Evolutionary conservation across 2,113 vertebrate genomes (phyloP).

Genomic region (Baryphthengus martii): DNA sequence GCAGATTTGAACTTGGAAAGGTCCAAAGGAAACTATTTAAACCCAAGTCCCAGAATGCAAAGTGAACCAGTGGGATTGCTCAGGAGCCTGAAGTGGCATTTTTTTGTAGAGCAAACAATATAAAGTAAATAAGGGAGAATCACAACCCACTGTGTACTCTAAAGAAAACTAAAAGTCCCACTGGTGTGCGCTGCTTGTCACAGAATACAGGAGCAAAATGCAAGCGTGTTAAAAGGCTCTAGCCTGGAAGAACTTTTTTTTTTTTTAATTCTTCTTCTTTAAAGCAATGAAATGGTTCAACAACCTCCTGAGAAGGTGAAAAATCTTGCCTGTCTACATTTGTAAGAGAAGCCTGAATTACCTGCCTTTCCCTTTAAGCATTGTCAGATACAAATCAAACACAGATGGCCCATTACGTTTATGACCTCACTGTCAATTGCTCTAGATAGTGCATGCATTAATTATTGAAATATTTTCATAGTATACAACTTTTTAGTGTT

Average conservation of each 20-base stretch:
- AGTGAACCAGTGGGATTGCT: conserved; percentile 2
- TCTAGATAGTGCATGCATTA: conserved; percentile 76
- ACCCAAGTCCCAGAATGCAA: conserved; percentile 31
- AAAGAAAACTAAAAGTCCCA: conserved; percentile 6
- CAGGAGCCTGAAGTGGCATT: conserved; percentile 39
- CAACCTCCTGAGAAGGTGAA: conserved; percentile 32
- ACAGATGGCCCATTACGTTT: conserved; percentile 77
- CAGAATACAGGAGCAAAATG: background rate
- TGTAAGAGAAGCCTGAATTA: conserved; percentile 67
- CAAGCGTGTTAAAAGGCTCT: background rate
- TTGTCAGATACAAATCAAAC: conserved; percentile 77
- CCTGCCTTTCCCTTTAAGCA: conserved; percentile 76
- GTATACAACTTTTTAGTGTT: conserved; percentile 72
- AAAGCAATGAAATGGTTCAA: conserved; percentile 47
- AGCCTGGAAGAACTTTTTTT: background rate
- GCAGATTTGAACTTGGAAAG: conserved; percentile 47
- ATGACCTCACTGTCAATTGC: conserved; percentile 78
- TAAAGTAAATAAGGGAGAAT: conserved; percentile 51
- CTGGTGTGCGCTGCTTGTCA: background rate
- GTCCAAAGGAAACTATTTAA: conserved; percentile 49
- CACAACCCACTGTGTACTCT: background rate
- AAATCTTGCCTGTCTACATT: conserved; percentile 55
- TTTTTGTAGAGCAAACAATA: conserved; percentile 49
- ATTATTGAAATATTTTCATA: conserved; percentile 80
- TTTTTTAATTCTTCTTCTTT: background rate